A percentile compares a stretch with the other conserved stretches of the same genome.
Evolutionary conservation across 2,797 vertebrate species (phyloP).

Genomic region (Triplophysa bombifrons): DNA sequence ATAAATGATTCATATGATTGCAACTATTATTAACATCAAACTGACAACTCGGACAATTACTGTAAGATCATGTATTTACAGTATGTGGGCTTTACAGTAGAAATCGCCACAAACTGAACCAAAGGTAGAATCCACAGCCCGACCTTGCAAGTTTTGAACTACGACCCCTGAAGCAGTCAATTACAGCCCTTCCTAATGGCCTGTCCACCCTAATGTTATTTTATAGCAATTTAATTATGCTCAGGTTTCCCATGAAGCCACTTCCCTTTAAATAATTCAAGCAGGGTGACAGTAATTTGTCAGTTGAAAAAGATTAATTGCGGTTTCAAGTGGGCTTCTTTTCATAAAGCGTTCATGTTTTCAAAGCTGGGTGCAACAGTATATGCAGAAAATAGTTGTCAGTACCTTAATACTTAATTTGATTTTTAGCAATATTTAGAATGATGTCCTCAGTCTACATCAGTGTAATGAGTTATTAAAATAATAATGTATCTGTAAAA

Average conservation of each 20-base stretch:
- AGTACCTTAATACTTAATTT: not conserved
- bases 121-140: constrained; percentile 62
- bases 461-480: not conserved
- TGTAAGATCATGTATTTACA: constrained; percentile 6
- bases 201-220: constrained; percentile 83
- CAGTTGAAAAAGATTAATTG: constrained; percentile 69
- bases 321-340: constrained; percentile 63
- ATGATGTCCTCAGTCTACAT: not conserved
- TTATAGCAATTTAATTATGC: constrained; percentile 87
- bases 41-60: not conserved
- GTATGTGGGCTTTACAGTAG: not conserved
- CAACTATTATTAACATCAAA: not conserved
- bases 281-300: constrained; percentile 77
- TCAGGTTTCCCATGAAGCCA: constrained; percentile 78
- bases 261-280: constrained; percentile 81
- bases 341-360: constrained; percentile 59
- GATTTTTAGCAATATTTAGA: constrained; percentile 4
- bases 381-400: constrained; percentile 29
- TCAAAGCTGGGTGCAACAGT: constrained; percentile 41
- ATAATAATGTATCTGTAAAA: no score
- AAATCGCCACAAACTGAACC: constrained; percentile 16
- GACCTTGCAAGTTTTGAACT: constrained; percentile 68
- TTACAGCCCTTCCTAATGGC: constrained; percentile 78
- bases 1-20: not conserved
- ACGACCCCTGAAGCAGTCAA: constrained; percentile 73